phyloP scores from a whole-genome alignment of 2,888 invertebrate genomes.

The Cerastis leucographa region DNA sequence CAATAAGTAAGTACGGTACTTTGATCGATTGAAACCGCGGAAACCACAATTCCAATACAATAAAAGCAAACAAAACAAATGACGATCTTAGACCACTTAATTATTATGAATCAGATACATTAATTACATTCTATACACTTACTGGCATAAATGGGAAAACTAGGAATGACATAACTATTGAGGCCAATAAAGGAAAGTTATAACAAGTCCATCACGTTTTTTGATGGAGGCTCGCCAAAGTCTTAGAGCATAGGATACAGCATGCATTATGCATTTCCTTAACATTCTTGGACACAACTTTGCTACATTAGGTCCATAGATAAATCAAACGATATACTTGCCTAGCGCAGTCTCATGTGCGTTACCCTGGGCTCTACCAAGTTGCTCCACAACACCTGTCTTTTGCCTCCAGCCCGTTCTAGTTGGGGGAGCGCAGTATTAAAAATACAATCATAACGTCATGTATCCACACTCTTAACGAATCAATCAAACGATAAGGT shows the following conservation, averaged over 20 bases:
- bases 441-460: neutral
- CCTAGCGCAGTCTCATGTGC: too few species aligned
- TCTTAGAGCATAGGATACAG: neutral
- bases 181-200: conserved; percentile 46
- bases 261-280: conserved; percentile 21
- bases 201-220: conserved; percentile 11
- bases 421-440: neutral
- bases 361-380: neutral
- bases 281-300: conserved; percentile 33
- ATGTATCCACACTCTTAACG: conserved; percentile 31
- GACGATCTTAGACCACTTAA: conserved; percentile 1
- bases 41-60: conserved; percentile 37
- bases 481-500: conserved; percentile 63
- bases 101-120: conserved; percentile 5
- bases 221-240: conserved; percentile 42
- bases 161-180: conserved; percentile 25
- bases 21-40: conserved; percentile 14
- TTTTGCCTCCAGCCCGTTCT: neutral
- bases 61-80: conserved; percentile 8
- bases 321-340: neutral
- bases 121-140: conserved; percentile 17
- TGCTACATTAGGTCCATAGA: neutral
- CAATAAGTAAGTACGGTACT: neutral
- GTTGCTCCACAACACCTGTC: too few species aligned
- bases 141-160: neutral